Base-by-base conservation (phyloP, 2,113 vertebrate genomes). In the Eptesicus fuscus region DNA sequence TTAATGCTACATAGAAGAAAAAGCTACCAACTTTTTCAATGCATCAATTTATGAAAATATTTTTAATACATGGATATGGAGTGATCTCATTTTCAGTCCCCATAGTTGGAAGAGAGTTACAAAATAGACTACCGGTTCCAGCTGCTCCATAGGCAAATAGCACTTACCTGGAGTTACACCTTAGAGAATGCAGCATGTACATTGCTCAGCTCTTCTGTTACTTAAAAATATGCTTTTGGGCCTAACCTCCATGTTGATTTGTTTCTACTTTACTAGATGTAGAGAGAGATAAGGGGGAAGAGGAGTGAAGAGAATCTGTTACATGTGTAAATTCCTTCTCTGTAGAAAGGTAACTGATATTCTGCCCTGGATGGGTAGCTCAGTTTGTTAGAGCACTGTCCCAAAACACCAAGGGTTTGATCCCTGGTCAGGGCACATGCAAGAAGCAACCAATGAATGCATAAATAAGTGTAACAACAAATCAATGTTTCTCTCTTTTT, bases 1-100 rank as follows among this genome's bases (percentile, higher is more conserved):
- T 92, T 94, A 53, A n/a, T 91, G 63, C 69, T 93, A 79, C 80
- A 14, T 59, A 82, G 37, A 90, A 83, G 49, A 80, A 89, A 93
- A 82, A 85, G 32, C 7, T 79, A 77, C 78, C 83, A 90, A 79
- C 44, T 83, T 88, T 83, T 86, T 84, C 51, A 91, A 40, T 69
- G 28, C 6, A 95, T 88, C 17, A 35, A 9, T 88, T 92, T 83
- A 67, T 76, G 22, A 91, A 91, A 65, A 76, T 65, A 82, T 44
- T 91, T 96, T 93, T 74, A 95, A 83, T 40, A 37, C 22, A 63
- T 42, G 17, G 69, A 51, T 53, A 56, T 37, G 10, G 8, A 85
- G 42, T 51, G 22, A 87, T 70, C 32, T 59, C 32, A 85, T 83
- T 88, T 94, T 73, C 85, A 77, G 71, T 9, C 1, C 9, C 23